Evolutionary conservation across 1,140 invertebrate genomes (phyloP).

Genomic region (Monochamus saltuarius): DNA sequence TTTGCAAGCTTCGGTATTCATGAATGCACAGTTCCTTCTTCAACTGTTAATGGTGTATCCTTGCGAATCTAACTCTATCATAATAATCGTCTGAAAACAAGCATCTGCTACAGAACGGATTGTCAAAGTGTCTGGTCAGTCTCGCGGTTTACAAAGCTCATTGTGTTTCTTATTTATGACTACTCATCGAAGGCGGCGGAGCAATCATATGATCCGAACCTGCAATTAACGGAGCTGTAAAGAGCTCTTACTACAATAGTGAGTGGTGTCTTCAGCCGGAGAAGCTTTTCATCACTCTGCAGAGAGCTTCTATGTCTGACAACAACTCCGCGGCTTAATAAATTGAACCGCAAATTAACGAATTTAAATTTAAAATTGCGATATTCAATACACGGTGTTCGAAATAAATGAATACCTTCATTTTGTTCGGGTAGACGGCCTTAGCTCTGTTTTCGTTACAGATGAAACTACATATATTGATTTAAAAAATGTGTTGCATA

Average conservation of each 20-base stretch:
- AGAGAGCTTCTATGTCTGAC: conserved; percentile 15
- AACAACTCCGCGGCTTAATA: conserved; percentile 1
- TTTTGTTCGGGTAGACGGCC: too few relatives aligned
- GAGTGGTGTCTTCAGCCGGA: conserved; percentile 8
- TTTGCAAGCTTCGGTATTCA: too few relatives aligned
- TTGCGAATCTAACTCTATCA: too few relatives aligned
- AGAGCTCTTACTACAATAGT: conserved; percentile 18
- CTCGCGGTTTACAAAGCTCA: conserved; percentile 31
- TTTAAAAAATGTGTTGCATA: too few relatives aligned
- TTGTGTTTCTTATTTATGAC: conserved; percentile 37
- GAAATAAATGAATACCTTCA: conserved; percentile 1
- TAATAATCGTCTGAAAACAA: conserved; percentile 20
- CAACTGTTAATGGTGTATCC: not conserved
- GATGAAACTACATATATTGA: too few relatives aligned
- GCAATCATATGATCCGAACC: conserved; percentile 30
- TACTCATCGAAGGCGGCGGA: conserved; percentile 29
- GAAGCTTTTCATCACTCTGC: conserved; percentile 14
- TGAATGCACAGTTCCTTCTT: too few relatives aligned
- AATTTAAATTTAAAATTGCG: not conserved
- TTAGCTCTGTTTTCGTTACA: too few relatives aligned
- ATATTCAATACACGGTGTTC: conserved; percentile 7
- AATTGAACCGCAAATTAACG: not conserved
- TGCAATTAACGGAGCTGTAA: conserved; percentile 34
- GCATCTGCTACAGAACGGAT: conserved; percentile 25
- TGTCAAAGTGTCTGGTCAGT: conserved; percentile 30